Percentiles rank a stretch among this genome's conserved stretches.
These are phyloP conservation scores for Lycopodina hypogea DNA, from an alignment of 37 sponge, comb jelly and placozoan species.

Conservation along the genomic window DNA sequence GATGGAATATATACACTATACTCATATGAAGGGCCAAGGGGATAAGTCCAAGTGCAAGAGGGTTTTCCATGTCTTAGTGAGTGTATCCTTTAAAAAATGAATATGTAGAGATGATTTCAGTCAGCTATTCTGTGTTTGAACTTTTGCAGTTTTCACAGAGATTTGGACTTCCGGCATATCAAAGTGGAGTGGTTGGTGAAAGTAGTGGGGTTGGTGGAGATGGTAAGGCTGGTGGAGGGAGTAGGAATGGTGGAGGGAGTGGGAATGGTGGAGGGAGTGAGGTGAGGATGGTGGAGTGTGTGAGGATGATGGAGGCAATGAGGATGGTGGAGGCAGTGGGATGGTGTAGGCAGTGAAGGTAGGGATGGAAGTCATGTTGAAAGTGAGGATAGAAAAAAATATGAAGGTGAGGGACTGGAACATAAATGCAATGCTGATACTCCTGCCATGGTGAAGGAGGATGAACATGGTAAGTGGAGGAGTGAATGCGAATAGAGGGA, in stretches of 20 bases:
- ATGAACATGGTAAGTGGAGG: slow-evolving; percentile 20
- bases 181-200: not conserved
- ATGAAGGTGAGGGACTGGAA: not conserved
- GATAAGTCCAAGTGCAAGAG: no score
- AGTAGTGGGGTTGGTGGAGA: no score
- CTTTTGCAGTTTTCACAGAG: not conserved
- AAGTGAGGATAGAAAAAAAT: not conserved
- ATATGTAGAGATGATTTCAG: no score
- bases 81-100: no score
- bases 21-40: no score
- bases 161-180: not conserved
- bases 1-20: no score
- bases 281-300: not conserved
- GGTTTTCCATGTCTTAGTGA: no score
- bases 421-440: not conserved
- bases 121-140: no score
- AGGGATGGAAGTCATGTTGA: not conserved
- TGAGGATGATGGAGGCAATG: not conserved
- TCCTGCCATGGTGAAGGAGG: slow-evolving; percentile 15
- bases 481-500: not conserved
- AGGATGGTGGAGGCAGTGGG: not conserved
- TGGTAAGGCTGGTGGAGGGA: no score
- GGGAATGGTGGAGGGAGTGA: not conserved
- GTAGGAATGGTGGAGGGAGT: no score
- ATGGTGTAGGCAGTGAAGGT: not conserved